A percentile compares a stretch with the other conserved stretches of the same genome.
Evolutionary conservation across 2,888 invertebrate genomes (phyloP).

Genomic region (Phortica magna): DNA sequence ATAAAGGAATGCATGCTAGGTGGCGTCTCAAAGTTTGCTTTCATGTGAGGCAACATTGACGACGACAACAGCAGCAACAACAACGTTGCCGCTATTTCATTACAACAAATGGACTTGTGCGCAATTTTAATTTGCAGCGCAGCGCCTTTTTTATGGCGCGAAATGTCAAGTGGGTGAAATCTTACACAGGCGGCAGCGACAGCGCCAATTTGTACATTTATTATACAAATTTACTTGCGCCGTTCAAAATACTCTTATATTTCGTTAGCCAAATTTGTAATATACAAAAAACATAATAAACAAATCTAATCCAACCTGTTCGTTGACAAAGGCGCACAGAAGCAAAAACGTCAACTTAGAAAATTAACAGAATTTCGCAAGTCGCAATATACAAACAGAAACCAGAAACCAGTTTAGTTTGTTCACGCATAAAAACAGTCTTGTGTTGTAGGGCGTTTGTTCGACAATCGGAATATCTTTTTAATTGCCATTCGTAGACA

Average conservation of each 20-base stretch:
- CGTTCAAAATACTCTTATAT: not conserved
- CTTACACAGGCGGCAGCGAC: not conserved
- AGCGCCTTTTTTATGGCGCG: not conserved
- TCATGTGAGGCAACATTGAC: not conserved
- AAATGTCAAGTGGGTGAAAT: conserved; percentile 8
- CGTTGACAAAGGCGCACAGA: not conserved
- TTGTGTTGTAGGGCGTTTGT: not conserved
- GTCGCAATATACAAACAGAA: not conserved
- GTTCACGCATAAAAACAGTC: too few relatives aligned
- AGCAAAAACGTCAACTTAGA: not conserved
- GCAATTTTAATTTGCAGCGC: conserved; percentile 1
- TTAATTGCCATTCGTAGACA: conserved; percentile 10
- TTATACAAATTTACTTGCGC: not conserved
- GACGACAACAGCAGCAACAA: not conserved
- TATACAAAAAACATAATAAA: not conserved
- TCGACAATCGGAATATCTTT: conserved; percentile 10
- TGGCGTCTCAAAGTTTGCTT: conserved; percentile 17
- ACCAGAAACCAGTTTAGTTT: not conserved
- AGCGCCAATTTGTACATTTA: not conserved
- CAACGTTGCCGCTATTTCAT: not conserved
- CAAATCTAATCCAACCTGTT: not conserved
- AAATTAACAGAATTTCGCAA: not conserved
- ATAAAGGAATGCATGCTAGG: conserved; percentile 3
- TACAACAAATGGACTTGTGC: not conserved
- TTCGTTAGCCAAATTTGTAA: conserved; percentile 2